phyloP scores from a whole-genome alignment of 2,888 invertebrate genomes.

The Eretmocerus hayati region DNA sequence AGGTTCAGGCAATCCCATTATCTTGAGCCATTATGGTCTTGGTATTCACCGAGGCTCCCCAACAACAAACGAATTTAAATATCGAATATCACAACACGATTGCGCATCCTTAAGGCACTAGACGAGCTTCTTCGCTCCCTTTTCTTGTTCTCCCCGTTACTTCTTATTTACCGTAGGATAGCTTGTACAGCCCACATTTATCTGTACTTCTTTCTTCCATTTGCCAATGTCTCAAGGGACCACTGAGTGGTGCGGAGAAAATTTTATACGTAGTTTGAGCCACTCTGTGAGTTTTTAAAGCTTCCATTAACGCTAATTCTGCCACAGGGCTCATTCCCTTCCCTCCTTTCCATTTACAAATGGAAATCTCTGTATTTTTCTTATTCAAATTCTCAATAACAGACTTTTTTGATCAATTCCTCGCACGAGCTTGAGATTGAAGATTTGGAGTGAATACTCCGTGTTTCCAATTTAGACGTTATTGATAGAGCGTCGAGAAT shows the following conservation, averaged over 20 bases:
- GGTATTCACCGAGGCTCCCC: too few relatives aligned
- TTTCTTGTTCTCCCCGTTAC: slow-evolving; percentile 3
- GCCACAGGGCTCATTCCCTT: slow-evolving; percentile 14
- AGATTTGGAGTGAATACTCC: too few relatives aligned
- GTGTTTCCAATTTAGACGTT: too few relatives aligned
- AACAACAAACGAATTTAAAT: slow-evolving; percentile 17
- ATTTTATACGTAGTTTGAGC: slow-evolving; percentile 26
- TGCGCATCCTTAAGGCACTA: slow-evolving; percentile 1
- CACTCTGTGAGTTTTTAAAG: slow-evolving; percentile 24
- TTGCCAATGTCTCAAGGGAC: slow-evolving; percentile 11
- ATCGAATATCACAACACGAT: slow-evolving; percentile 13
- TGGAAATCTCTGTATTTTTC: too few relatives aligned
- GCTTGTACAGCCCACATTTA: slow-evolving; percentile 2
- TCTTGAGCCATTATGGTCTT: too few relatives aligned
- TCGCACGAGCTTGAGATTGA: too few relatives aligned
- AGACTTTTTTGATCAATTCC: too few relatives aligned
- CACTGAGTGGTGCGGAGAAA: slow-evolving; percentile 13
- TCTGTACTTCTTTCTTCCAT: not conserved
- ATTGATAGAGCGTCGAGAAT: too few relatives aligned
- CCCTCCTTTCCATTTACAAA: slow-evolving; percentile 6
- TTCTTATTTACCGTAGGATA: slow-evolving; percentile 12
- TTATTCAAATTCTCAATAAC: too few relatives aligned
- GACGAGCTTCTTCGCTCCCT: too few relatives aligned
- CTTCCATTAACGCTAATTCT: slow-evolving; percentile 30
- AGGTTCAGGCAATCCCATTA: too few relatives aligned